Base-by-base conservation (phyloP, 2,797 vertebrate species). In the Limnodromus scolopaceus region DNA sequence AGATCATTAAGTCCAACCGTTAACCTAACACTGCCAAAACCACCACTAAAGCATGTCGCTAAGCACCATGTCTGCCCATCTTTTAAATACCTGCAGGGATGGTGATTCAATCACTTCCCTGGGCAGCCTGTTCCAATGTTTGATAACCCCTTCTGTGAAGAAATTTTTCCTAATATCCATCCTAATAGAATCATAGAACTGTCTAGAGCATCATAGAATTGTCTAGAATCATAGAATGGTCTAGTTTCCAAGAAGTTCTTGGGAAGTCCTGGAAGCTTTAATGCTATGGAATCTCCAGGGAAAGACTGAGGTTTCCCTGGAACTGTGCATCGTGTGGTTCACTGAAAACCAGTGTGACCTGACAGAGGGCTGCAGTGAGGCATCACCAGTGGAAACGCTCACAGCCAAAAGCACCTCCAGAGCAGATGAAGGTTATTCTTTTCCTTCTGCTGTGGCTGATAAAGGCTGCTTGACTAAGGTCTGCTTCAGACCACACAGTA, bases 311-410 rank as follows among this genome's bases (percentile, higher is more conserved):
- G 41, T 61, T 58, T 80, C 46, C 39, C 75, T 0, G 4, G 34
- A 85, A 43, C 22, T 53, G 13, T 12, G 24, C 17, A 28, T 32
- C 0, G 0, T 17, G 25, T 6, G 16, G 61, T 36, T 89, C 17
- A 4, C 4, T 28, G 71, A 43, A 17, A 43, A 89, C 4, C 51
- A n/a, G 13, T 5, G 17, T n/a, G 71, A 57, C 36, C 57, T 25
- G 43, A 36, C 2, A 18, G 30, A 11, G 34, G 27, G 38, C 16
- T 66, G 63, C 28, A 55, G 39, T 1, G 11, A 34, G 38, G n/a
- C 8, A n/a, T 3, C 1, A 0, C 45, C 1, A 4, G 51, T 43
- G 58, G 32, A 81, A 89, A 54, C 0, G 2, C 19, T 49, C 54
- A 19, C 7, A 34, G 58, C 25, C 81, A 53, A 4, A 38, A 61